phyloP scores from a whole-genome alignment of 1,140 invertebrate genomes.

The Zaprionus davidi region DNA sequence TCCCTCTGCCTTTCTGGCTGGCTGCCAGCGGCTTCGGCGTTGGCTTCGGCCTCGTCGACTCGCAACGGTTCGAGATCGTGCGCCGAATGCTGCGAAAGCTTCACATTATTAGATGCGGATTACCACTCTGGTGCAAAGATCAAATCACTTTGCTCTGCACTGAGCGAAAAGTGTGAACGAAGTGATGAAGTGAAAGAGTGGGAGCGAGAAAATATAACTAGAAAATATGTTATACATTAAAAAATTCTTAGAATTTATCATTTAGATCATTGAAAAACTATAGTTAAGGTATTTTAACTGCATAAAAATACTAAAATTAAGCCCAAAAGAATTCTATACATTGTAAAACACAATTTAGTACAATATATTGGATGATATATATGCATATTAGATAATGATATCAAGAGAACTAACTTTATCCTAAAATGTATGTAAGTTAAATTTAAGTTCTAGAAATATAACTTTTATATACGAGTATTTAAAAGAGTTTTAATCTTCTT shows the following conservation, averaged over 20 bases:
- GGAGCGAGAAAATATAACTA: neutral
- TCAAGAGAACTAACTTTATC: too few species aligned
- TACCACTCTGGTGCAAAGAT: conserved; percentile 83
- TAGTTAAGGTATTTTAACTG: too few species aligned
- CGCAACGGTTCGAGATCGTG: conserved; percentile 58
- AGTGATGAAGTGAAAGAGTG: neutral
- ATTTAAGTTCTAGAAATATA: too few species aligned
- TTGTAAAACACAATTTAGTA: too few species aligned
- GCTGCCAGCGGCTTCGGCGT: conserved; percentile 23
- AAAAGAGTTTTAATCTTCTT: neutral
- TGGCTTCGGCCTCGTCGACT: conserved; percentile 10
- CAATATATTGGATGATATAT: too few species aligned
- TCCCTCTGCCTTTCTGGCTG: conserved; percentile 39
- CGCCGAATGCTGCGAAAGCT: conserved; percentile 74
- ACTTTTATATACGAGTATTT: too few species aligned
- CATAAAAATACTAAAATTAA: too few species aligned
- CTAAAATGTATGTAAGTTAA: too few species aligned
- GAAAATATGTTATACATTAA: neutral
- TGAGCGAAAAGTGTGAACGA: neutral
- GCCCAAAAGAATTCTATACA: too few species aligned
- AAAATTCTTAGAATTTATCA: neutral
- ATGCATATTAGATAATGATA: too few species aligned
- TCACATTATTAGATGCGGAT: conserved; percentile 83
- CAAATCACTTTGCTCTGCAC: conserved; percentile 75
- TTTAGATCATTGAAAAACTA: too few species aligned